A percentile compares a stretch with the other conserved stretches of the same genome.
Evolutionary conservation across 1,140 invertebrate species (phyloP).

Genomic region (Leptoteleia sp.): DNA sequence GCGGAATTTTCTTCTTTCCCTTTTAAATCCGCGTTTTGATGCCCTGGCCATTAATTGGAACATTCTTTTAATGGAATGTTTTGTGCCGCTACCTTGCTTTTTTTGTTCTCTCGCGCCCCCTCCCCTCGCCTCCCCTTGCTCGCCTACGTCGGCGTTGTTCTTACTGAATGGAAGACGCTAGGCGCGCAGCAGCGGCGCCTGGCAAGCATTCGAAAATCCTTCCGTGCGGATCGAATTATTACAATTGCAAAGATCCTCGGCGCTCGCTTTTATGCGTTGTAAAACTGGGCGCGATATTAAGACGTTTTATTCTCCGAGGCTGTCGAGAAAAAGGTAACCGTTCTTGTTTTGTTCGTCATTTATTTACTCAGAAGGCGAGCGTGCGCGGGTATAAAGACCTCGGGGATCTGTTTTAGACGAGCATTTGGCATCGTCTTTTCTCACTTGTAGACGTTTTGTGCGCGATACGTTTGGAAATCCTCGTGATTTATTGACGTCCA

Average conservation of each 20-base stretch:
- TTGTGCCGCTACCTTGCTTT: slow-evolving; percentile 8
- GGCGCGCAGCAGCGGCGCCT: too few species aligned
- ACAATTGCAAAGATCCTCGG: slow-evolving; percentile 25
- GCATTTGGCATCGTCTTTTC: too few species aligned
- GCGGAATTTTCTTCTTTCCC: not conserved
- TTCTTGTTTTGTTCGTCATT: slow-evolving; percentile 36
- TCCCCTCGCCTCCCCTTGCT: too few species aligned
- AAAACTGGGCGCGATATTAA: slow-evolving; percentile 43
- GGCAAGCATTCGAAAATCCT: slow-evolving; percentile 17
- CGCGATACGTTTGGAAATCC: too few species aligned
- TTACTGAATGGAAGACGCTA: slow-evolving; percentile 16
- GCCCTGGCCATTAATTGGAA: slow-evolving; percentile 34
- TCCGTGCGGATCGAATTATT: slow-evolving; percentile 39
- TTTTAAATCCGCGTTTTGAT: slow-evolving; percentile 27
- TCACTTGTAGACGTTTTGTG: too few species aligned
- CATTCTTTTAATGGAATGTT: slow-evolving; percentile 41
- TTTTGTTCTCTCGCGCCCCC: too few species aligned
- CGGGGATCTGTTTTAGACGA: slow-evolving; percentile 29
- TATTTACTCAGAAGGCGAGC: slow-evolving; percentile 35
- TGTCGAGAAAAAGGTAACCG: slow-evolving; percentile 4
- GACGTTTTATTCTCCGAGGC: slow-evolving; percentile 27
- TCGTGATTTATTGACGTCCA: too few species aligned
- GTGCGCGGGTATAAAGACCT: slow-evolving; percentile 9
- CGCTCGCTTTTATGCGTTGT: slow-evolving; percentile 28
- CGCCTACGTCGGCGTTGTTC: not conserved